These are phyloP conservation scores for Apteryx mantelli DNA, from an alignment of 2,113 vertebrate species.

Conservation along the genomic window DNA sequence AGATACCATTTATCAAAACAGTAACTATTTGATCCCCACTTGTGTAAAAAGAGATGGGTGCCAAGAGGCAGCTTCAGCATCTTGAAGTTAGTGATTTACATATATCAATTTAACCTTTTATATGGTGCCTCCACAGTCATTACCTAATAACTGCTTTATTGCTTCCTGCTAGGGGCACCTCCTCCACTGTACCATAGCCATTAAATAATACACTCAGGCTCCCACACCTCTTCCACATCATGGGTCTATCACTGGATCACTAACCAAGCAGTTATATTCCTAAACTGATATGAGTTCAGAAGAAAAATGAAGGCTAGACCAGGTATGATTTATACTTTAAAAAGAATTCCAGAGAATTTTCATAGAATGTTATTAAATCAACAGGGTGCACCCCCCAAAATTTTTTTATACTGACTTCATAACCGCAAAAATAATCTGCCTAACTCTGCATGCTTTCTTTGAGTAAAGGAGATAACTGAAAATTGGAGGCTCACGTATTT, in stretches of 20 bases:
- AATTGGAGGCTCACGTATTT: not conserved
- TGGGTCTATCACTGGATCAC: not conserved
- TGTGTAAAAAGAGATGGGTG: conserved; percentile 27
- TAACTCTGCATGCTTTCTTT: not conserved
- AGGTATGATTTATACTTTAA: not conserved
- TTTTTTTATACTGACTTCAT: not conserved
- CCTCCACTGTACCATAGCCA: conserved; percentile 18
- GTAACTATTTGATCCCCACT: conserved; percentile 35
- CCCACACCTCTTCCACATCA: conserved; percentile 21
- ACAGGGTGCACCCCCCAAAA: not conserved
- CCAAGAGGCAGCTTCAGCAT: conserved; percentile 45
- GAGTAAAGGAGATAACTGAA: not conserved
- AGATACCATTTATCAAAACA: conserved; percentile 38
- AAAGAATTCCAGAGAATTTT: not conserved
- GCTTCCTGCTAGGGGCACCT: conserved; percentile 50
- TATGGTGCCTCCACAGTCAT: conserved; percentile 11
- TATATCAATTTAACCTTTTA: conserved; percentile 31
- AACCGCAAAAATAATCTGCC: not conserved
- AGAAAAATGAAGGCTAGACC: not conserved
- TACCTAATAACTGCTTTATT: conserved; percentile 54
- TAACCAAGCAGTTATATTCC: conserved; percentile 13
- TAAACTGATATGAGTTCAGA: not conserved
- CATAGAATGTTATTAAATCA: not conserved
- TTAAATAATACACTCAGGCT: not conserved
- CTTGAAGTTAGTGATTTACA: conserved; percentile 44